Base-by-base conservation (phyloP, 2,888 invertebrate genomes). In the Bugula neritina region DNA sequence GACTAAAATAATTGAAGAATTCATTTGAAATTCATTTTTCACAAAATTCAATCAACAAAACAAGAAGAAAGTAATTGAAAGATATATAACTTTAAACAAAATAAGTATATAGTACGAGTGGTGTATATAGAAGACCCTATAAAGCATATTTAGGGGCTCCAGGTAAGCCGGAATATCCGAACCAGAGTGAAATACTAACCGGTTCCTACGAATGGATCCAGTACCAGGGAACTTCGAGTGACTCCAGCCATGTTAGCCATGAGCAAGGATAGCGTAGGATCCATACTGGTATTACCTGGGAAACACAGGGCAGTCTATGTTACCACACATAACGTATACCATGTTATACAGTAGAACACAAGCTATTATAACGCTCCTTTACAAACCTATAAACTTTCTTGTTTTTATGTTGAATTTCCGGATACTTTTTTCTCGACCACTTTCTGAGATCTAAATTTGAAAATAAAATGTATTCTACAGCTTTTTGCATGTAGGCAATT, bases 241-340 rank as follows among this genome's bases (percentile, higher is more conserved):
- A 93, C 89, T 83, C 89, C 87, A 0, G 92, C 95, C 85, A 97
- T 91, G 86, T 99, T 99, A 0, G 95, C 92, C 95, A 97, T 97
- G 72, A 99, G 86, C 69, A 99, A 85, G 0, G 97, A 91, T 3
- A 99, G 86, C 78, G 93, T 92, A 0, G 98, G 91, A 83, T 99
- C 98, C 99, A 99, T 99, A 77, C 94, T 94, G 0, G 99, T 99
- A 84, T 98, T 99, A 21, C 81, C 84, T 83, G 75, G 10, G 10
- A 43, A 43, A 17, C 43, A 17, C 43, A 43, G 5, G 43, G 5
- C 43, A 43, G 10, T 10, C 43, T 10, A 43, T 43, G 43, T 43
- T 17, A 5, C 5, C 43, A 43, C 17, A 43, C 43, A 43, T 10
- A 43, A 43, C 10, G 10, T 43, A 17, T 43, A 5, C 43, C 5